phyloP scores from a whole-genome alignment of 2,113 vertebrate genomes.

The Scomber scombrus region DNA sequence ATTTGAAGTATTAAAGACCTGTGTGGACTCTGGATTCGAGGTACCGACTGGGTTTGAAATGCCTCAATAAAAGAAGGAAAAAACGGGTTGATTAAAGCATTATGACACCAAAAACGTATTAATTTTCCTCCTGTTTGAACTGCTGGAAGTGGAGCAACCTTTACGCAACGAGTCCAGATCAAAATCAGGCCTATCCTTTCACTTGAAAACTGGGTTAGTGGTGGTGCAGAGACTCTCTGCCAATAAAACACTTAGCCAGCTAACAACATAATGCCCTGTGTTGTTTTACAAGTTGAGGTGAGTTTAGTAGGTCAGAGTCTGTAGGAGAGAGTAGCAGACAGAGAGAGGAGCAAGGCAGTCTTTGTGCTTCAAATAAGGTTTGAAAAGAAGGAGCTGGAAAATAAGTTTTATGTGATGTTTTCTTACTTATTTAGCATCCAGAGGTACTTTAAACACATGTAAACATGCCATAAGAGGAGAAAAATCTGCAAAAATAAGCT shows the following conservation, averaged over 20 bases:
- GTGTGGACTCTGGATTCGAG: not conserved
- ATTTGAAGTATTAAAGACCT: not conserved
- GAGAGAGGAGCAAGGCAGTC: not conserved
- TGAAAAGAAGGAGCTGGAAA: not conserved
- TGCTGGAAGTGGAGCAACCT: not conserved
- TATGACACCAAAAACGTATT: not conserved
- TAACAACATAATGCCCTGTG: not conserved
- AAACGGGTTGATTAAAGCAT: not conserved
- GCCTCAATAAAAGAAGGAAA: not conserved
- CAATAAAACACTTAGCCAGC: conserved; percentile 4
- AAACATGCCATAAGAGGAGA: not conserved
- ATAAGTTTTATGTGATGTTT: not conserved
- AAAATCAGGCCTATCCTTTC: not conserved
- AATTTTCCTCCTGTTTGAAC: too few relatives aligned
- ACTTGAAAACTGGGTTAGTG: not conserved
- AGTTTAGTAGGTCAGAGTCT: conserved; percentile 12
- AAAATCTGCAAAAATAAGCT: too few relatives aligned
- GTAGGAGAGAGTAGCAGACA: not conserved
- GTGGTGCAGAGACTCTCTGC: not conserved
- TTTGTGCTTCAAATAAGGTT: not conserved
- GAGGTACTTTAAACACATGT: too few relatives aligned
- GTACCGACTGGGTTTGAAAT: not conserved
- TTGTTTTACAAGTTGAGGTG: conserved; percentile 29
- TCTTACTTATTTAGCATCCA: not conserved
- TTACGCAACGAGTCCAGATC: not conserved